These are phyloP conservation scores for Tarsius wallacei DNA, from an alignment of 2,797 vertebrate species.

Conservation along the genomic window DNA sequence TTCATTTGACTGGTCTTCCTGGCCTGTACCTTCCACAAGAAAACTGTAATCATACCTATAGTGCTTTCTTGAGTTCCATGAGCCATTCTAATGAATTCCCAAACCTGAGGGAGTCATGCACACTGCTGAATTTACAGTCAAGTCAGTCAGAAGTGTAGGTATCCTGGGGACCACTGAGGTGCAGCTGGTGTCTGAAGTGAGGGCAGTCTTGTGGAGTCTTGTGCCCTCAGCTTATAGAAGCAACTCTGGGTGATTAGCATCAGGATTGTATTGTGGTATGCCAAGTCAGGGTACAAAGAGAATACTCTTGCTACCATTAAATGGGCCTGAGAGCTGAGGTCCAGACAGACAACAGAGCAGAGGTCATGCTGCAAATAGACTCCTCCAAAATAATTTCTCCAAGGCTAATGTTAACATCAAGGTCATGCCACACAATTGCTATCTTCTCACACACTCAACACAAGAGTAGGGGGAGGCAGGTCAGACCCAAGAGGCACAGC, in stretches of 20 bases:
- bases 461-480: rapidly evolving
- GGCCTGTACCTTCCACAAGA: neutral
- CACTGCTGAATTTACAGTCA: rapidly evolving
- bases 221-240: neutral
- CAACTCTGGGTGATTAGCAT: rapidly evolving
- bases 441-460: neutral
- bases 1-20: neutral
- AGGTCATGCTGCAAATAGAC: neutral
- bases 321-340: neutral
- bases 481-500: neutral
- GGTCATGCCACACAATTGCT: rapidly evolving
- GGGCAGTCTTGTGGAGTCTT: neutral
- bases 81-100: rapidly evolving
- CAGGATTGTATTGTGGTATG: rapidly evolving
- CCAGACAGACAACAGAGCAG: neutral
- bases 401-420: neutral
- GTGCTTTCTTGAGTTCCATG: neutral
- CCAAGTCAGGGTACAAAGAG: neutral
- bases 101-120: rapidly evolving
- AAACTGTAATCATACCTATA: rapidly evolving
- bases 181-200: rapidly evolving
- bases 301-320: too few relatives aligned
- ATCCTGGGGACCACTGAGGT: neutral
- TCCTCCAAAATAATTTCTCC: neutral
- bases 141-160: neutral